Evolutionary conservation across 2,113 vertebrate species (phyloP).

Genomic region (Edolisoma coerulescens): DNA sequence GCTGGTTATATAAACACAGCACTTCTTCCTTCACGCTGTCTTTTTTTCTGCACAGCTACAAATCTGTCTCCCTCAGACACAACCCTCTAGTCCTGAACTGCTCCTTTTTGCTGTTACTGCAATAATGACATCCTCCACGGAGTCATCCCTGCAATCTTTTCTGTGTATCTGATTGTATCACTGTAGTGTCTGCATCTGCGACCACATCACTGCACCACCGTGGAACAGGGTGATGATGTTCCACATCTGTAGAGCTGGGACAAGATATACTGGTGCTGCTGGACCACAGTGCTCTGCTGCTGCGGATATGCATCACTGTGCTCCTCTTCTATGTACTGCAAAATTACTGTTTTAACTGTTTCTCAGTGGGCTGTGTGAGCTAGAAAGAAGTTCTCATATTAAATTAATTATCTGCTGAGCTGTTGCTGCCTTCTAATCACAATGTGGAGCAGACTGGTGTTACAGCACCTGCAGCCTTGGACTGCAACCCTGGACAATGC

Average conservation of each 20-base stretch:
- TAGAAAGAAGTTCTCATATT: constrained; percentile 18
- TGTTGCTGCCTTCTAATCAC: neutral
- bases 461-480: neutral
- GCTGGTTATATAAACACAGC: constrained; percentile 30
- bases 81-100: constrained; percentile 1
- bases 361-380: neutral
- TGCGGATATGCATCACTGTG: neutral
- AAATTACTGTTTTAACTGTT: constrained; percentile 30
- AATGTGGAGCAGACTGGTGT: neutral
- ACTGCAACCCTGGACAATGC: neutral
- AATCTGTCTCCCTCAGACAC: constrained; percentile 18
- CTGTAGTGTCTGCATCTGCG: neutral
- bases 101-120: constrained; percentile 25
- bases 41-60: constrained; percentile 31
- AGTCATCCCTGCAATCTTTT: constrained; percentile 18
- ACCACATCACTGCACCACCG: neutral
- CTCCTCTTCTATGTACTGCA: neutral
- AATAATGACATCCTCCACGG: neutral
- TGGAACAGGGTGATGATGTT: neutral
- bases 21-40: neutral
- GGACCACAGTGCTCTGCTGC: neutral
- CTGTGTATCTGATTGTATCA: neutral
- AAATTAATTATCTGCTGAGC: constrained; percentile 3
- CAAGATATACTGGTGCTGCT: neutral
- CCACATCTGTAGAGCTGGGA: neutral